Conservation (phyloP, 2,113 vertebrate genomes). For the Origma solitaria region DNA sequence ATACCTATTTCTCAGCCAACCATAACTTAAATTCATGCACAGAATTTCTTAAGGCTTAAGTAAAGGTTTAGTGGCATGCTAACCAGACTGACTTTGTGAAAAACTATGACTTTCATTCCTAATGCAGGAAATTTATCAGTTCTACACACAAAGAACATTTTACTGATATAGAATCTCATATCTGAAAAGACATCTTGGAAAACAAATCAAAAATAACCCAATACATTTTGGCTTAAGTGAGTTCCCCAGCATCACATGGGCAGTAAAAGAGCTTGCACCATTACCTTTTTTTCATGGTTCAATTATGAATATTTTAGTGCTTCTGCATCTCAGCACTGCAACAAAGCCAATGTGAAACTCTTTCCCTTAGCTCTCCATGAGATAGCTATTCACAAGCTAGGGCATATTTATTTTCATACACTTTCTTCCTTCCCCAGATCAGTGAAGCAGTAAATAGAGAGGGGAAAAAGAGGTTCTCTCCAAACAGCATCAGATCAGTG, state of each 20-base stretch:
- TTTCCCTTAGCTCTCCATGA: slow-evolving; percentile 3
- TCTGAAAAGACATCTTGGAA: neutral
- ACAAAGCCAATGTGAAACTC: slow-evolving; percentile 7
- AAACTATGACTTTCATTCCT: neutral
- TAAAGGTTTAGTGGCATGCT: neutral
- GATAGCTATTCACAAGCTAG: slow-evolving; percentile 55
- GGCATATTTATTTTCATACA: slow-evolving; percentile 69
- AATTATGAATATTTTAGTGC: slow-evolving; percentile 22
- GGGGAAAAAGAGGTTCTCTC: slow-evolving; percentile 47
- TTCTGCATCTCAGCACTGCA: slow-evolving; percentile 34
- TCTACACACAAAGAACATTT: neutral
- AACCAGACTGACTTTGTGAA: neutral
- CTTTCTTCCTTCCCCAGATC: slow-evolving; percentile 67
- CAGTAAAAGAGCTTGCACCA: neutral
- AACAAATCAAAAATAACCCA: neutral
- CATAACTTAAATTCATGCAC: neutral
- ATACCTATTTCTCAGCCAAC: neutral
- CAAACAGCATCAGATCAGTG: slow-evolving; percentile 66
- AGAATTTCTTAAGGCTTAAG: neutral
- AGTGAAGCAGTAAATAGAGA: slow-evolving; percentile 80
- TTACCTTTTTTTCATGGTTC: neutral
- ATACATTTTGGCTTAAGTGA: neutral
- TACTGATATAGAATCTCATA: neutral
- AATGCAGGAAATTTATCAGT: neutral
- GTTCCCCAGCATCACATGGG: neutral